Base-by-base conservation (phyloP, 1,140 invertebrate species). In the Teleopsis dalmanni region DNA sequence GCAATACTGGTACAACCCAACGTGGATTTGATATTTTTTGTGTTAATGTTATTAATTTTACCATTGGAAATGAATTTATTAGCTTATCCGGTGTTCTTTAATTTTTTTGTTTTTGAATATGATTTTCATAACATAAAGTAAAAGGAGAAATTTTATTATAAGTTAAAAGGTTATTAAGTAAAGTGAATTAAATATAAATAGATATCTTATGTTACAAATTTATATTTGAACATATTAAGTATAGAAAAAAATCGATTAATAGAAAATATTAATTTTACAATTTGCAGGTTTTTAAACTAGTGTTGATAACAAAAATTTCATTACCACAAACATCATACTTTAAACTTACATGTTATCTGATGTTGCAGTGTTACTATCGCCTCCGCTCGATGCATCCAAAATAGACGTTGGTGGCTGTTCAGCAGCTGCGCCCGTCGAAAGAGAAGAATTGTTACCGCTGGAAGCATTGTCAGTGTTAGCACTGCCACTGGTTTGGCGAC, bases 1-100 rank as follows among this genome's bases (percentile, higher is more conserved):
- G 93, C 58, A 98, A 75, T 29, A 98, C 94, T 34, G 94, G 95
- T 18, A 98, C 93, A 43, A 98, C 91, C 95, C 95, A 98, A 61
- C 93, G 79, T 52, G 92, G 84, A 76, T 83, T 87, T 51, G 85
- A 87, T 68, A 98, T 95, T 81, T 97, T 97, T 72, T 95, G 92
- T 76, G 95, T 93, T 57, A 97, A 75, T 54, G 83, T 81, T 47
- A 83, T 82, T 60, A 97, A 75, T 73, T 95, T 91, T 40, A 81
- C 79, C 60, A 85, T 76, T 48, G 93, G 93, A 78, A 97, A 98
- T 36, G 59, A 58, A 27, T 62, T 57, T 54, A 71, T 69, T 45
- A 71, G 51, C 40, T 70, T 65, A 48, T 71, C 67, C 14, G 67
- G 65, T 9, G 50, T 35, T 36, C 50, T 52, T 22, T 21, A 37